Evolutionary conservation across 2,797 vertebrate genomes (phyloP).

Genomic region (Buphagus erythrorhynchus): DNA sequence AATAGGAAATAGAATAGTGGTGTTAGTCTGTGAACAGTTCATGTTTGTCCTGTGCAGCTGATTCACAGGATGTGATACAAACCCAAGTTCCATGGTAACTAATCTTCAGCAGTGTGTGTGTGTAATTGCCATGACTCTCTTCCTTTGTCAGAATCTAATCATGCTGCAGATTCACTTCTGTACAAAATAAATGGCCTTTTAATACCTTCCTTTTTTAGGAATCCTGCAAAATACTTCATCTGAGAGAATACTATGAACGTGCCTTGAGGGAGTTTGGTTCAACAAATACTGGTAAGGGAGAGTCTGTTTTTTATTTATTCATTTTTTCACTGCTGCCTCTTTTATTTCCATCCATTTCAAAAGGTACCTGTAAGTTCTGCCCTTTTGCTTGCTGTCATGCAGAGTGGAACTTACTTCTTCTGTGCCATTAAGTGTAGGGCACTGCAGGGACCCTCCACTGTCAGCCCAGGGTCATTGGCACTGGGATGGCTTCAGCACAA

Average conservation of each 20-base stretch:
- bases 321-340: neutral
- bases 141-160: slow-evolving; percentile 14
- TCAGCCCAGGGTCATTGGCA: neutral
- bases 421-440: neutral
- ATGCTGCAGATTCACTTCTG: slow-evolving; percentile 15
- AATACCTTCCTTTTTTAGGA: slow-evolving; percentile 78
- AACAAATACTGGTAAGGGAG: slow-evolving; percentile 83
- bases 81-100: slow-evolving; percentile 12
- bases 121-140: slow-evolving; percentile 16
- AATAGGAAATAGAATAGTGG: neutral
- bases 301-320: neutral
- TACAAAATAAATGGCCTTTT: slow-evolving; percentile 14
- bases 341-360: neutral
- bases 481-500: neutral
- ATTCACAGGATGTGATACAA: neutral
- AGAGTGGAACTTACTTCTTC: neutral
- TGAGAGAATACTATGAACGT: slow-evolving; percentile 93
- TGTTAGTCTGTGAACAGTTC: neutral
- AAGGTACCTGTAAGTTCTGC: neutral
- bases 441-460: neutral
- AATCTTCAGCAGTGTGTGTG: neutral
- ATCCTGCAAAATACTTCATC: slow-evolving; percentile 83
- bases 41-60: slow-evolving; percentile 8
- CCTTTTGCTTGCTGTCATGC: neutral
- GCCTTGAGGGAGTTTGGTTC: slow-evolving; percentile 93